Evolutionary conservation across 2,797 vertebrate species (phyloP), one percentile per base, ranked within the genome.

Genomic region (Thaleichthys pacificus): DNA sequence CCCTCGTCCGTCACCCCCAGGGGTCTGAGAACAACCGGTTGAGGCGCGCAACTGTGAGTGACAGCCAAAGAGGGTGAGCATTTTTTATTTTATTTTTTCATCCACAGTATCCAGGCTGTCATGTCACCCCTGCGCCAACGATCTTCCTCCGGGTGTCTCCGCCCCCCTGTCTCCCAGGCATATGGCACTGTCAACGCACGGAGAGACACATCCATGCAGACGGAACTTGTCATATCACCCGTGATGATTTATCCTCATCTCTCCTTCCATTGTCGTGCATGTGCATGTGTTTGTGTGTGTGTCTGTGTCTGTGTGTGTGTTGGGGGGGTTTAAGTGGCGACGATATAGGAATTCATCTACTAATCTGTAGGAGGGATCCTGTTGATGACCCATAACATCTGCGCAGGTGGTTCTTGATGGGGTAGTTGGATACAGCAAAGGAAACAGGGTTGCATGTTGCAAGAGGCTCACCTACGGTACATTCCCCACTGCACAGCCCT

Each of bases 171-270:
- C 68, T 79, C 61, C 70, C 2, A 72, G 57, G 73, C 77, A 82
- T 84, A 81, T 86, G 85, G 66, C 26, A 62, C 78, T 82, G 85
- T 84, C 81, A 81, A 61, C 56, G 69, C 51, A 56, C 51, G 6
- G 15, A 56, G 17, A 56, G 15, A 56, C 67, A 62, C 74, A 64
- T 76, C 80, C 77, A 73, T 75, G 42, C 42, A 63, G 38, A 56
- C 51, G n/a, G 51, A 60, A 69, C 76, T 81, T 77, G 54, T 76
- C 75, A 77, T 72, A 49, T 54, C 73, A 64, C 22, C 70, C 61
- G 68, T 73, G 70, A 70, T 69, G 38, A 65, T 76, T 70, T 74
- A 70, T 47, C 24, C 32, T 30, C 26, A 8, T 47, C 42, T 47
- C 51, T 56, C 15, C 51, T n/a, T n/a, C 4, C 19, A 5, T n/a